phyloP scores from a whole-genome alignment of 37 sponge, comb jelly and placozoan species.

The Theonella swinhoei region DNA sequence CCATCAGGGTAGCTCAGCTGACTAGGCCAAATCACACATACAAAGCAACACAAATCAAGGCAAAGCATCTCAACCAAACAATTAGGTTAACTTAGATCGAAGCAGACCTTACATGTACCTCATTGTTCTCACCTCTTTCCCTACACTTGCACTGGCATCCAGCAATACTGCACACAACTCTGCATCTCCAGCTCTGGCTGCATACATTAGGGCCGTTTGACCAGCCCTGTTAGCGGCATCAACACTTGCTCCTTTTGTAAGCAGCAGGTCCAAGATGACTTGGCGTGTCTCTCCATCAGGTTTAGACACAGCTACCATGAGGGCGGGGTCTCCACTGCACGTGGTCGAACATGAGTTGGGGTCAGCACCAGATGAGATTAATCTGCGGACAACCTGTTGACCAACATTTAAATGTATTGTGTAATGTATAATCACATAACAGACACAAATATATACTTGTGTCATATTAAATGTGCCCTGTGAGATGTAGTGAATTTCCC shows the following conservation, averaged over 20 bases:
- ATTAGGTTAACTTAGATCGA: no score
- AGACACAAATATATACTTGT: no score
- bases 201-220: conserved; percentile 64
- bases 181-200: conserved; percentile 34
- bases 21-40: no score
- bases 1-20: no score
- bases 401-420: no score
- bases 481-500: no score
- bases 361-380: conserved; percentile 34
- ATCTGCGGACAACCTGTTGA: conserved; percentile 33
- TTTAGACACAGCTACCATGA: conserved; percentile 47
- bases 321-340: conserved; percentile 10
- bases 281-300: conserved; percentile 4
- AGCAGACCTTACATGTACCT: no score
- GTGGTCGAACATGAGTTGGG: conserved; percentile 8
- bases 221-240: conserved; percentile 61
- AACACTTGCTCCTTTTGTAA: conserved; percentile 57
- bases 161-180: conserved; percentile 23
- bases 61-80: no score
- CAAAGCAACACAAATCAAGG: no score
- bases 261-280: conserved; percentile 31
- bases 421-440: no score
- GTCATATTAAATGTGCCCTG: no score
- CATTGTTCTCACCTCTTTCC: not conserved
- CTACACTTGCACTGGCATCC: conserved; percentile 18